These are phyloP conservation scores for Oasisia sp. DNA, from an alignment of 2,888 invertebrate species.

Conservation along the genomic window DNA sequence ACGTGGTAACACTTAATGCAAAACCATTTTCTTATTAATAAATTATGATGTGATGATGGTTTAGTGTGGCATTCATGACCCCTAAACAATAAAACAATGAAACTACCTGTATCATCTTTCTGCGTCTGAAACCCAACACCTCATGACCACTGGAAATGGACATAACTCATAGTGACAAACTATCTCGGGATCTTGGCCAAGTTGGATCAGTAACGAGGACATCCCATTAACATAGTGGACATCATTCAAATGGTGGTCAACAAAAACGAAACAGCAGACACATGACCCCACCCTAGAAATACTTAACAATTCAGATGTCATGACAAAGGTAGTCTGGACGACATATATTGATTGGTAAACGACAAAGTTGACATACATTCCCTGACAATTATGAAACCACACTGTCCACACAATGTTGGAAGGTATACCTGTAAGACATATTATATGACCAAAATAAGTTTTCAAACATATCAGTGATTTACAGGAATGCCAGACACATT, in stretches of 20 bases:
- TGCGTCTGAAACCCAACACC: not conserved
- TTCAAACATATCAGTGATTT: not conserved
- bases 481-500: not conserved
- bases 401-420: not conserved
- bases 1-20: too few relatives aligned
- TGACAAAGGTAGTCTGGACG: not conserved
- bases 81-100: not conserved
- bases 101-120: not conserved
- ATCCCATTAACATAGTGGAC: not conserved
- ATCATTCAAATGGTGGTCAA: not conserved
- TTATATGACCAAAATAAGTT: not conserved
- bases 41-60: not conserved
- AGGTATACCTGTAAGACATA: not conserved
- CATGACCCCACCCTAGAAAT: not conserved
- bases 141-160: not conserved
- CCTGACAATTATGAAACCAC: not conserved
- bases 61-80: not conserved
- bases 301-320: not conserved
- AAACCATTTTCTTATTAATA: not conserved
- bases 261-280: not conserved
- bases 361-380: not conserved
- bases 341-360: not conserved
- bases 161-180: not conserved
- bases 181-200: not conserved
- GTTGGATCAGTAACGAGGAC: not conserved